Evolutionary conservation across 2,113 vertebrate species (phyloP).

Genomic region (Mustela nigripes): DNA sequence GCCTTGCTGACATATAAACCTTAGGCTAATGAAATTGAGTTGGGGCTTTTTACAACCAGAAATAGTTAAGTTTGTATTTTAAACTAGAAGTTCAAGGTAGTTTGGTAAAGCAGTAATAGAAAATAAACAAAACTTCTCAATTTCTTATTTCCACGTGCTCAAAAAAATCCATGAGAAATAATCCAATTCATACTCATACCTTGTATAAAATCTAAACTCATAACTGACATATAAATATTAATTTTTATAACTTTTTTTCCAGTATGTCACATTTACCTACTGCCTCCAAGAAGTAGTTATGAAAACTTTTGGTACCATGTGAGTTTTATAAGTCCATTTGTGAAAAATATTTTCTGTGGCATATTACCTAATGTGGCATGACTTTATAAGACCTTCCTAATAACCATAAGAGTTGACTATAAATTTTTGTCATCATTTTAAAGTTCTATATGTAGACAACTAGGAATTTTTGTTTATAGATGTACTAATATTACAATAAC

Average conservation of each 20-base stretch:
- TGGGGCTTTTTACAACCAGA: neutral
- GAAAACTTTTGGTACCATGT: neutral
- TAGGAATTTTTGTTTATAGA: neutral
- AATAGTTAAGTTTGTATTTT: neutral
- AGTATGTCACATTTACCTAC: too few relatives aligned
- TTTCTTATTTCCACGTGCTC: neutral
- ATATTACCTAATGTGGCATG: neutral
- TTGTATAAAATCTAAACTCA: neutral
- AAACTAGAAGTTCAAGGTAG: neutral
- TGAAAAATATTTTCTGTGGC: neutral
- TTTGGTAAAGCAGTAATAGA: neutral
- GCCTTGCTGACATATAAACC: neutral
- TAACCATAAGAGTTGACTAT: neutral
- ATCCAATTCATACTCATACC: neutral
- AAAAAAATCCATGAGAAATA: neutral
- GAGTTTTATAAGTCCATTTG: neutral
- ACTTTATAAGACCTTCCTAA: neutral
- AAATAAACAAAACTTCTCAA: neutral
- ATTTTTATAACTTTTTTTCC: neutral
- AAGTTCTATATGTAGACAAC: neutral
- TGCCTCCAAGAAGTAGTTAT: neutral
- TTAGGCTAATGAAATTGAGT: neutral
- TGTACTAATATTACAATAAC: neutral
- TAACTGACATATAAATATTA: neutral
- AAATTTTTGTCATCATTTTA: neutral